These are phyloP conservation scores for Halcyon malimbica DNA, from an alignment of 2,113 vertebrate genomes.

Conservation along the genomic window DNA sequence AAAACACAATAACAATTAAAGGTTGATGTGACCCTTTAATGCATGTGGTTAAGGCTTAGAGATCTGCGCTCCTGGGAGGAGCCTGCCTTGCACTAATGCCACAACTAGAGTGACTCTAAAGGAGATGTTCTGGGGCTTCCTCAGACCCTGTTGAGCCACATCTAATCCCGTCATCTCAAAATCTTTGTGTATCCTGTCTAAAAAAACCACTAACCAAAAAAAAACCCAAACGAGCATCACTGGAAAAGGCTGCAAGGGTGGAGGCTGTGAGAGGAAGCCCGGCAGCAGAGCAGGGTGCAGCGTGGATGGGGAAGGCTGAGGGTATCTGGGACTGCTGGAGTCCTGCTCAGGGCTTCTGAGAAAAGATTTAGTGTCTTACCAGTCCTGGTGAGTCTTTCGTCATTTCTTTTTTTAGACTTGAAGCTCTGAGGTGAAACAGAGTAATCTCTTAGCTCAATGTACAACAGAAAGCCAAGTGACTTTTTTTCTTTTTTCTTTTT, in stretches of 20 bases:
- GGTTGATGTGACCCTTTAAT: background rate
- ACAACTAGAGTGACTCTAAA: background rate
- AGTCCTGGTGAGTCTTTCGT: background rate
- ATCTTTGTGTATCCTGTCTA: background rate
- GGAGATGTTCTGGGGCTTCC: background rate
- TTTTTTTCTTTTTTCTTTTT: too few relatives aligned
- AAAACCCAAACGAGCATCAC: background rate
- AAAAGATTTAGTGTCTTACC: background rate
- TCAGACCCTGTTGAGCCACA: background rate
- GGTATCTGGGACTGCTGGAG: background rate
- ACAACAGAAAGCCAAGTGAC: background rate
- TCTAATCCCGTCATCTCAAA: background rate
- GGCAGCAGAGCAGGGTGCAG: accelerated
- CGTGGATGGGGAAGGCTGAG: background rate
- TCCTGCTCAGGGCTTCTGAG: background rate
- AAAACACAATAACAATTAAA: background rate
- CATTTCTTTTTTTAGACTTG: background rate
- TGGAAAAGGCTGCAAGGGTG: background rate
- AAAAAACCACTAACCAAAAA: background rate
- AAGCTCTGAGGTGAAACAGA: background rate
- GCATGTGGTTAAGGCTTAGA: background rate
- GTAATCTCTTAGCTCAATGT: background rate
- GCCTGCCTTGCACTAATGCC: background rate
- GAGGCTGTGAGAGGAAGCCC: background rate
- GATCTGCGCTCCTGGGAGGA: background rate